These are phyloP conservation scores for Antechinus stuartii DNA, from an alignment of 2,113 vertebrate genomes.

Conservation along the genomic window DNA sequence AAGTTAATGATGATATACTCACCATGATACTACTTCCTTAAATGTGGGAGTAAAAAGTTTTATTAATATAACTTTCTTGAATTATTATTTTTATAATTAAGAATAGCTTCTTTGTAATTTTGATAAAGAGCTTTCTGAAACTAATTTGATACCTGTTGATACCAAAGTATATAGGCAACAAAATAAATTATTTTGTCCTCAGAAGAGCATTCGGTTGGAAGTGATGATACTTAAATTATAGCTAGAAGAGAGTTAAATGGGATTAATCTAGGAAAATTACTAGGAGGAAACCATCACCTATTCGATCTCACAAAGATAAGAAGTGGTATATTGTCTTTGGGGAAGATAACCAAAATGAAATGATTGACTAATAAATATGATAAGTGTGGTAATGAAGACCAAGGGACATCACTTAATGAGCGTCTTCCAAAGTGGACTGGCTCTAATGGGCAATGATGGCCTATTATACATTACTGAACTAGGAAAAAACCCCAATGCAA, in stretches of 20 bases:
- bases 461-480: not conserved
- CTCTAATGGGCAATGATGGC: not conserved
- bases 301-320: not conserved
- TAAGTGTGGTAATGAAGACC: not conserved
- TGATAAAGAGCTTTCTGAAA: not conserved
- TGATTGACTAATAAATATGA: not conserved
- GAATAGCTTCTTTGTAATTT: not conserved
- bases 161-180: not conserved
- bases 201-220: not conserved
- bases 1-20: not conserved
- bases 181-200: not conserved
- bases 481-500: not conserved
- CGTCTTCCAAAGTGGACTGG: not conserved
- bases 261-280: not conserved
- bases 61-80: not conserved
- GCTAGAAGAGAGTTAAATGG: not conserved
- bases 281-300: not conserved
- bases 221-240: not conserved
- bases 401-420: not conserved
- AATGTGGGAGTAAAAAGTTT: not conserved
- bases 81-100: not conserved
- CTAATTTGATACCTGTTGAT: not conserved
- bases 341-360: not conserved
- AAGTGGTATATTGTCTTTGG: not conserved
- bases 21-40: not conserved